Percentiles rank a stretch among this genome's conserved stretches.
Evolutionary conservation across 2,113 vertebrate genomes (phyloP).

Genomic region (Odontesthes bonariensis): DNA sequence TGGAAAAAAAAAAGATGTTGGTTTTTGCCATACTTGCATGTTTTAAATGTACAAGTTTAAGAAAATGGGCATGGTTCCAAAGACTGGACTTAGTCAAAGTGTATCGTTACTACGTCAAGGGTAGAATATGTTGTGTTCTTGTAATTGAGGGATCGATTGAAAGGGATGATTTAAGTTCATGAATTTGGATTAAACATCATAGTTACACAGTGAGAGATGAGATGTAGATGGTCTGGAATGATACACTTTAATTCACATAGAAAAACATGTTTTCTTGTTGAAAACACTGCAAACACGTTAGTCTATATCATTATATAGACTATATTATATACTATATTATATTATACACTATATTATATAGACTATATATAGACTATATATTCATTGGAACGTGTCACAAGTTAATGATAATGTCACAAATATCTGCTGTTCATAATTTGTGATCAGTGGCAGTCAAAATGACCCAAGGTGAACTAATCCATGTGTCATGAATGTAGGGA

Average conservation of each 20-base stretch:
- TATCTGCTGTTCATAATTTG: conserved; percentile 10
- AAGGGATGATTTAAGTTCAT: conserved; percentile 20
- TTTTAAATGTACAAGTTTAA: neutral
- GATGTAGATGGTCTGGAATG: neutral
- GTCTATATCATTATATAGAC: too few species aligned
- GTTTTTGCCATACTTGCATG: neutral
- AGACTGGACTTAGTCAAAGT: neutral
- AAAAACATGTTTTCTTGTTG: too few species aligned
- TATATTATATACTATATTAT: too few species aligned
- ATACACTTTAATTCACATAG: too few species aligned
- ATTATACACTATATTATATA: too few species aligned
- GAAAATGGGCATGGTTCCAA: neutral
- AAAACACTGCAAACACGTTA: too few species aligned
- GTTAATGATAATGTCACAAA: neutral
- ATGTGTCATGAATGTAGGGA: neutral
- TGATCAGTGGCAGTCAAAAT: conserved; percentile 10
- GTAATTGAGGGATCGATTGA: too few species aligned
- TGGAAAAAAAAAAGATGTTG: too few species aligned
- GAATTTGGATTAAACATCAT: conserved; percentile 41
- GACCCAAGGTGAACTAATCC: neutral
- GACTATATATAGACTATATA: too few species aligned
- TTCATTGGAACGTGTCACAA: neutral
- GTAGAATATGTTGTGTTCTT: too few species aligned
- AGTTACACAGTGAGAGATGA: conserved; percentile 39
- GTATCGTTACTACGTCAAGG: neutral